Percentiles rank a stretch among this genome's conserved stretches.
phyloP scores from a whole-genome alignment of 1,140 invertebrate species.

The Oncopeltus fasciatus region DNA sequence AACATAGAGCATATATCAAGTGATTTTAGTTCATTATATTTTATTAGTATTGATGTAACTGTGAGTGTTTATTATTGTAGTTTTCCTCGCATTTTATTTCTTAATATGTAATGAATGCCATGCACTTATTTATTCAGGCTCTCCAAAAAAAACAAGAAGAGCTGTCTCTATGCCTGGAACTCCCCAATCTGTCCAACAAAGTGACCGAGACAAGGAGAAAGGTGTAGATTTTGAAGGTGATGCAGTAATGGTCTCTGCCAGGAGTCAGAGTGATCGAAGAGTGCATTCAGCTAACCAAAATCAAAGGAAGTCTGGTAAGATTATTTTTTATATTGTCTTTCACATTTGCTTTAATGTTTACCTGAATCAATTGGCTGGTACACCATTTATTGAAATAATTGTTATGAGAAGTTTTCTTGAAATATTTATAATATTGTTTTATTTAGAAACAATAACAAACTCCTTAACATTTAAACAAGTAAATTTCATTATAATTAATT shows the following conservation, averaged over 20 bases:
- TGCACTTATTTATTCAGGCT: constrained; percentile 27
- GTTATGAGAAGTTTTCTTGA: too few relatives aligned
- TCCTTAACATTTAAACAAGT: too few relatives aligned
- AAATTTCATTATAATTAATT: too few relatives aligned
- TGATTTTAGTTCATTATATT: too few relatives aligned
- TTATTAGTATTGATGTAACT: too few relatives aligned
- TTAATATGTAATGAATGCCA: not conserved
- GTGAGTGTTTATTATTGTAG: not conserved
- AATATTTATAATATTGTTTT: too few relatives aligned
- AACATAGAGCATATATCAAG: too few relatives aligned
- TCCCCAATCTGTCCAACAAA: constrained; percentile 24
- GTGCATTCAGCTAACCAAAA: constrained; percentile 26
- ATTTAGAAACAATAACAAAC: too few relatives aligned
- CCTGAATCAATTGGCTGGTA: too few relatives aligned
- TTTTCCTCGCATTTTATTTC: not conserved
- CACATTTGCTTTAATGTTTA: too few relatives aligned
- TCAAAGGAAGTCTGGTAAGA: constrained; percentile 23
- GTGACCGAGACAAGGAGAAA: constrained; percentile 27
- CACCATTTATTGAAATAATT: too few relatives aligned
- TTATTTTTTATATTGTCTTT: too few relatives aligned
- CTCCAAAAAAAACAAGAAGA: constrained; percentile 36
- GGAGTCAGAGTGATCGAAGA: constrained; percentile 29
- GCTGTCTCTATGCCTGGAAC: constrained; percentile 37
- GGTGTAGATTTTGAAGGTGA: constrained; percentile 37
- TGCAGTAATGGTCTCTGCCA: constrained; percentile 35